Evolutionary conservation across 2,113 vertebrate species (phyloP).

Genomic region (Callorhinus ursinus): DNA sequence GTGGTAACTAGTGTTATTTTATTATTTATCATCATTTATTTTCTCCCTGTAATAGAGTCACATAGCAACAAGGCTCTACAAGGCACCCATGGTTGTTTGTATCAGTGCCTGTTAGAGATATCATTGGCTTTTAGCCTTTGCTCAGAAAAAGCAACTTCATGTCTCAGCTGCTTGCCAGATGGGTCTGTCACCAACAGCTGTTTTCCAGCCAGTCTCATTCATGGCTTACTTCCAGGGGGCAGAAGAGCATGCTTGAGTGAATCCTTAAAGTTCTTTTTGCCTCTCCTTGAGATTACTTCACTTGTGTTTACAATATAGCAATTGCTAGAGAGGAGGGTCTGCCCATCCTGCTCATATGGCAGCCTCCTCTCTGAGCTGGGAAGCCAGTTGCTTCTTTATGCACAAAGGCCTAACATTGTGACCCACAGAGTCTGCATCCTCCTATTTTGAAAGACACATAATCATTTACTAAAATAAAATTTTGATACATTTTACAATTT

Average conservation of each 20-base stretch:
- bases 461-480: not conserved
- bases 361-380: not conserved
- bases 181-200: not conserved
- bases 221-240: not conserved
- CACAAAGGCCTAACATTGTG: not conserved
- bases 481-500: not conserved
- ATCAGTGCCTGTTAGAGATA: not conserved
- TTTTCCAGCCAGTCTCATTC: not conserved
- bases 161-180: not conserved
- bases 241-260: not conserved
- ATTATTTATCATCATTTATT: not conserved
- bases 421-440: not conserved
- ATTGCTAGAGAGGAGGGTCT: not conserved
- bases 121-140: not conserved
- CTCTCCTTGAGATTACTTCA: not conserved
- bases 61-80: not conserved
- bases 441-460: not conserved
- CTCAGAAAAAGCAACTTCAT: not conserved
- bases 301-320: not conserved
- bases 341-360: not conserved
- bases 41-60: not conserved
- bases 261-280: not conserved
- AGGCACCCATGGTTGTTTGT: not conserved
- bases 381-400: not conserved
- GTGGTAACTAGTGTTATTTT: not conserved